These are phyloP conservation scores for Cherax destructor DNA, from an alignment of 1,140 invertebrate genomes.

Conservation along the genomic window DNA sequence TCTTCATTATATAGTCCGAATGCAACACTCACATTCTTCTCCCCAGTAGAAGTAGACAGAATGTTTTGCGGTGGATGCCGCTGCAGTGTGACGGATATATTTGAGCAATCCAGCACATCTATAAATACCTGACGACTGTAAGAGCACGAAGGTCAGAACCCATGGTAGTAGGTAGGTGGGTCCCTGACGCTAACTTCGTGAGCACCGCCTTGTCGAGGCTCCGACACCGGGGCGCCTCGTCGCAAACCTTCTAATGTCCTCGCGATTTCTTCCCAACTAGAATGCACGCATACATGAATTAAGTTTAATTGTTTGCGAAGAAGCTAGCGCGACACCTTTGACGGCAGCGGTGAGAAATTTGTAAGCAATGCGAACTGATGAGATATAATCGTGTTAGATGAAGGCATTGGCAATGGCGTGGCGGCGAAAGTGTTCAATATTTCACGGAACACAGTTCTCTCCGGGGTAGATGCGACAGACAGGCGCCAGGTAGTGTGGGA, in stretches of 20 bases:
- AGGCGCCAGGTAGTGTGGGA: conserved; percentile 11
- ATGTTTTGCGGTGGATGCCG: not conserved
- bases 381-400: not conserved
- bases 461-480: conserved; percentile 37
- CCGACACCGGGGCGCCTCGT: not conserved
- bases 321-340: no score
- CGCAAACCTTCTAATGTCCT: not conserved
- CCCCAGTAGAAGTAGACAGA: no score
- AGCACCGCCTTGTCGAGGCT: not conserved
- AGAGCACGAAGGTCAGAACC: not conserved
- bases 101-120: not conserved
- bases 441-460: not conserved
- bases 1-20: no score
- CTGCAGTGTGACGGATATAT: not conserved
- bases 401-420: not conserved
- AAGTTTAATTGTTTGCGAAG: no score
- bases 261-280: no score
- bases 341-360: no score
- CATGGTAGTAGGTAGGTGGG: not conserved
- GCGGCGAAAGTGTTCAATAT: conserved; percentile 40
- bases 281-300: no score
- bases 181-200: not conserved
- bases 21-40: no score
- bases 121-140: not conserved
- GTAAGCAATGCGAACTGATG: no score